These are phyloP conservation scores for Chloropsis hardwickii DNA, from an alignment of 2,113 vertebrate species.

Conservation along the genomic window DNA sequence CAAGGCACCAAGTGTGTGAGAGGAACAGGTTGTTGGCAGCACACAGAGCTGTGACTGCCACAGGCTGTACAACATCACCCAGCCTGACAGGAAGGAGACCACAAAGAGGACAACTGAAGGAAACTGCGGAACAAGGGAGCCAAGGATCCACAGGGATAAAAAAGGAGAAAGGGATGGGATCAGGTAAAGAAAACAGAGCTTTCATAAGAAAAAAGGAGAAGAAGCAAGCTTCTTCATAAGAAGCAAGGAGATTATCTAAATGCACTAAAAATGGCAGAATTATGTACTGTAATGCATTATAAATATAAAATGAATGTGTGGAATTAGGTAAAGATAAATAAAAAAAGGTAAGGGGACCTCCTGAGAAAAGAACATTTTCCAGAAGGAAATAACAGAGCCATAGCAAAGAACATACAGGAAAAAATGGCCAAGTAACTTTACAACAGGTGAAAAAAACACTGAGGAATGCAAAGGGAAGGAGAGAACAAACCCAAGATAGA, in stretches of 20 bases:
- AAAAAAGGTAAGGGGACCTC: not conserved
- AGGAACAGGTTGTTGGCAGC: not conserved
- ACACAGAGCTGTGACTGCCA: not conserved
- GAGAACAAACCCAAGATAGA: not conserved
- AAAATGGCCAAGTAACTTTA: not conserved
- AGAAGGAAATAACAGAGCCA: not conserved
- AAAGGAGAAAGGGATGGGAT: not conserved
- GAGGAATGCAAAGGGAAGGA: not conserved
- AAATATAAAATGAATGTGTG: not conserved
- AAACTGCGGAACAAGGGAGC: not conserved
- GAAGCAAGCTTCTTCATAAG: too few species aligned
- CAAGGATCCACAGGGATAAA: not conserved
- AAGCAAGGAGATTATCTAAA: not conserved
- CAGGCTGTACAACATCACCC: not conserved
- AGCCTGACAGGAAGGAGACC: not conserved
- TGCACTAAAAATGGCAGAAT: not conserved
- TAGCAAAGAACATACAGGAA: not conserved
- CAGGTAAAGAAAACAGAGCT: not conserved
- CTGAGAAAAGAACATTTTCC: not conserved
- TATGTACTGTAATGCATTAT: not conserved
- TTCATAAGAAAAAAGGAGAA: not conserved
- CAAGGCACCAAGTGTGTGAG: not conserved
- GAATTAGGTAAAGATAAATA: not conserved
- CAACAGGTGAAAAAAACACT: not conserved
- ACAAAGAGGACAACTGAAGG: not conserved